Evolutionary conservation across 2,888 invertebrate species (phyloP), one percentile per base, ranked within the genome.

Genomic region (Hyposoter dolosus): DNA sequence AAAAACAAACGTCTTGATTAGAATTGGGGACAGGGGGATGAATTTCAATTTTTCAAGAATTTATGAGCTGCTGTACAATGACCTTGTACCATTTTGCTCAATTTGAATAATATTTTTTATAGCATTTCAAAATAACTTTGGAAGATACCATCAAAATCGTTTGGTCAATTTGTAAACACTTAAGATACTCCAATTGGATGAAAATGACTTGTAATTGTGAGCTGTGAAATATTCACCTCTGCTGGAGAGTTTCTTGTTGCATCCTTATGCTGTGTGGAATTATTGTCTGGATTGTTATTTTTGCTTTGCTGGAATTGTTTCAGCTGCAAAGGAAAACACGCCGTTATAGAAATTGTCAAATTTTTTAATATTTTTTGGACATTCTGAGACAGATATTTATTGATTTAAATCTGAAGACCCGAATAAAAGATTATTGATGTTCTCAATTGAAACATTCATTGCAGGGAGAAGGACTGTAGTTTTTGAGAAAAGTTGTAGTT

Each of bases 301-400:
- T 92, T 93, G 23, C 88, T 91, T 47, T 89, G 93, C 91, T 95
- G 95, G 89, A 95, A 95, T 91, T 95, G 95, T 91, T 95, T 95
- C 60, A 95, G 94, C 95, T 95, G 88, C 53, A 94, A 94, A 71
- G 74, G 87, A 89, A 88, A 56, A 56, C 56, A 56, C 4, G 2
- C 12, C 3, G 12, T 56, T 7, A 3, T 12, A 56, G 12, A 23
- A 1, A 0, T 28, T 15, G 10, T 28, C 2, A 28, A 1, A 28
- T 60, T 60, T 60, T 56, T 56, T 3, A 23, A 56, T 56, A 56
- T 56, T 28, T 12, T 60, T 60, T 6, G 28, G 23, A 7, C 4
- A 56, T 23, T 23, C 17, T 23, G 10, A 1, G 0, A 12, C 23
- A 1, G 12, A 60, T 60, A 28, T 60, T 60, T 0, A 5, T 28